These are phyloP conservation scores for Lagopus leucura DNA, from an alignment of 2,113 vertebrate species.

Conservation along the genomic window DNA sequence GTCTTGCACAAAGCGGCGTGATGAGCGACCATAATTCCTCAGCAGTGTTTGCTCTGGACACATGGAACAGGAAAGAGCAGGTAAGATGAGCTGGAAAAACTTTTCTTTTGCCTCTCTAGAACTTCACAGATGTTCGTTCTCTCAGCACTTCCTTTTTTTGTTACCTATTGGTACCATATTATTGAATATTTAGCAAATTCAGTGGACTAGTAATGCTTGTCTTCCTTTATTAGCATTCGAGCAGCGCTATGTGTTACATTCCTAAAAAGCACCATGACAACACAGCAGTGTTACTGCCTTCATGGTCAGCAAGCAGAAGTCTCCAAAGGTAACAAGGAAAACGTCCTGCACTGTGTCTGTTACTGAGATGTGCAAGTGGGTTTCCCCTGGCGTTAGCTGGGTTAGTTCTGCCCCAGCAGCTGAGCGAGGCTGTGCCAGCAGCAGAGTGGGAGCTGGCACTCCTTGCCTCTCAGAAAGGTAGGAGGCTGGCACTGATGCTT, in stretches of 20 bases:
- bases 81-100: conserved; percentile 72
- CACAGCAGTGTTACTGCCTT: not conserved
- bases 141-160: not conserved
- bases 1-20: conserved; percentile 81
- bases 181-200: not conserved
- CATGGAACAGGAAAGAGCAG: conserved; percentile 62
- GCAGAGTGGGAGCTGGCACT: not conserved
- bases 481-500: not conserved
- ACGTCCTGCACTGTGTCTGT: not conserved
- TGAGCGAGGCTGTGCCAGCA: not conserved
- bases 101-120: not conserved
- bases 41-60: conserved; percentile 58
- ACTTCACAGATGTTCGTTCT: not conserved
- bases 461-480: not conserved
- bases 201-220: conserved; percentile 4
- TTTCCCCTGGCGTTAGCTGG: not conserved
- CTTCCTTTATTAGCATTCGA: conserved; percentile 9
- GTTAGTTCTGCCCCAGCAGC: not conserved
- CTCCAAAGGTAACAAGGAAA: conserved; percentile 46
- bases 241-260: not conserved
- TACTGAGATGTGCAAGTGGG: not conserved
- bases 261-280: conserved; percentile 53
- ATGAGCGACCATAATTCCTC: conserved; percentile 64
- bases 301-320: not conserved
- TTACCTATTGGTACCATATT: not conserved